phyloP scores from a whole-genome alignment of 2,888 invertebrate species.

The Spodoptera littoralis region DNA sequence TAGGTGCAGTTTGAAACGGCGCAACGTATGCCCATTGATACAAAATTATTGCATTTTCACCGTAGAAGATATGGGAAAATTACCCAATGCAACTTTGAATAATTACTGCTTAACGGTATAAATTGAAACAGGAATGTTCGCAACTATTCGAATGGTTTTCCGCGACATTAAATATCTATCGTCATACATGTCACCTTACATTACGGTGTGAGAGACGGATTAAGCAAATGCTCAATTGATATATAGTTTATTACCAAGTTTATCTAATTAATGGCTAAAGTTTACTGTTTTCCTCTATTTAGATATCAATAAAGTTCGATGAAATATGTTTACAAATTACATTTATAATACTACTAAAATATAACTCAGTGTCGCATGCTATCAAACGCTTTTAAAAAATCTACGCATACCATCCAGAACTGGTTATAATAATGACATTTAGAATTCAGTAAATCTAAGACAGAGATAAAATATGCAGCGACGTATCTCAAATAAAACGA shows the following conservation, averaged over 20 bases:
- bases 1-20: slow-evolving; percentile 16
- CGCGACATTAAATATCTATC: slow-evolving; percentile 48
- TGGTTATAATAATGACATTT: too few species aligned
- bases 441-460: neutral
- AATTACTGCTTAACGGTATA: slow-evolving; percentile 50
- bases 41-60: slow-evolving; percentile 49
- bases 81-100: slow-evolving; percentile 45
- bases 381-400: too few species aligned
- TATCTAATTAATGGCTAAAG: slow-evolving; percentile 11
- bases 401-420: too few species aligned
- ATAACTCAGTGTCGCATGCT: too few species aligned
- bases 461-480: neutral
- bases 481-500: slow-evolving; percentile 1
- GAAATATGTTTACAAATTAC: too few species aligned
- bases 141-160: slow-evolving; percentile 52
- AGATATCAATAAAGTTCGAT: neutral
- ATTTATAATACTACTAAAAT: too few species aligned
- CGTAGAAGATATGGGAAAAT: slow-evolving; percentile 45
- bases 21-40: slow-evolving; percentile 28
- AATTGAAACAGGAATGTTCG: slow-evolving; percentile 52
- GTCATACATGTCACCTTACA: slow-evolving; percentile 43
- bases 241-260: slow-evolving; percentile 12
- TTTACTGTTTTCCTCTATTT: slow-evolving; percentile 13
- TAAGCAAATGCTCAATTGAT: slow-evolving; percentile 6
- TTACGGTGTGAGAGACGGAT: slow-evolving; percentile 52